phyloP scores from a whole-genome alignment of 2,113 vertebrate species.

The Coptodon rendalli region DNA sequence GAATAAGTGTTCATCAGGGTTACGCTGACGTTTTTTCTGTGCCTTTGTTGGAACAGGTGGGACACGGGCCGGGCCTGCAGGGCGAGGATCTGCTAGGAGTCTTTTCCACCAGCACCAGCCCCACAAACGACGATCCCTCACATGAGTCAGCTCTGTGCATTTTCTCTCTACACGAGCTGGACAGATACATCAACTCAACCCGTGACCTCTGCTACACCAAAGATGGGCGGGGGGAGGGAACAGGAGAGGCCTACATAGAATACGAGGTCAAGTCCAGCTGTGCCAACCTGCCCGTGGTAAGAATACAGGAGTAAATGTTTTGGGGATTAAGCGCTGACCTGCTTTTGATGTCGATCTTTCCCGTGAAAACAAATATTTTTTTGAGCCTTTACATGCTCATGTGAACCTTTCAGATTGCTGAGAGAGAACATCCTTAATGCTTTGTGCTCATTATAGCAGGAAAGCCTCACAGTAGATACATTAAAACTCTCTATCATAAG shows the following conservation, averaged over 20 bases:
- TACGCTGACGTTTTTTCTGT: not conserved
- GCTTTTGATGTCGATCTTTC: not conserved
- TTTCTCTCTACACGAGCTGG: conserved; percentile 84
- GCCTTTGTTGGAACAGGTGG: conserved; percentile 64
- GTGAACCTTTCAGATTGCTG: not conserved
- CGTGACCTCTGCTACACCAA: conserved; percentile 91
- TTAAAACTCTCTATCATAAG: not conserved
- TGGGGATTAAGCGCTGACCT: not conserved
- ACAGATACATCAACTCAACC: conserved; percentile 81
- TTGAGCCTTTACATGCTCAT: not conserved
- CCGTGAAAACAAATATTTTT: not conserved
- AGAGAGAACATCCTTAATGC: not conserved
- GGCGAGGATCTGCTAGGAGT: conserved; percentile 83
- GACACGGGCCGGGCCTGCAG: conserved; percentile 49
- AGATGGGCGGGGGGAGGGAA: conserved; percentile 74
- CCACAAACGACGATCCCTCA: conserved; percentile 65
- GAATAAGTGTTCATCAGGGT: not conserved
- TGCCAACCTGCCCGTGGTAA: conserved; percentile 84
- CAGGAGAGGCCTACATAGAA: conserved; percentile 85
- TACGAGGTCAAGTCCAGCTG: conserved; percentile 95
- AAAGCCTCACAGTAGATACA: not conserved
- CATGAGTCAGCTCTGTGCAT: conserved; percentile 86
- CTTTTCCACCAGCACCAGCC: conserved; percentile 78
- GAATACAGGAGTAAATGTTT: conserved; percentile 1
- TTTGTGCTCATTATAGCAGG: not conserved